Percentiles rank a stretch among this genome's conserved stretches.
Conservation (phyloP, 1,140 invertebrate genomes). For the Magallana angulata region DNA sequence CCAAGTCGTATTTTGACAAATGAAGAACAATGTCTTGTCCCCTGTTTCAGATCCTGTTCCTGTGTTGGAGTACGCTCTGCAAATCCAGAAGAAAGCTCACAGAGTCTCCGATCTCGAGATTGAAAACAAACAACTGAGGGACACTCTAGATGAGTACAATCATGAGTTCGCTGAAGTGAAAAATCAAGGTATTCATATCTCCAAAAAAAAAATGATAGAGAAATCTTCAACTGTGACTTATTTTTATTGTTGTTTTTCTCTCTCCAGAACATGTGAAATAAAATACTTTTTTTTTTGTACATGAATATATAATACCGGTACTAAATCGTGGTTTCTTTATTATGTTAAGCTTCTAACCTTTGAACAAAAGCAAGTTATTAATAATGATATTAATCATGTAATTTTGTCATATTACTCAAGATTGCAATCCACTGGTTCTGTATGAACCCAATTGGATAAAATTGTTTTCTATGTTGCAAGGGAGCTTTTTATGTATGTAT, state of each 20-base stretch:
- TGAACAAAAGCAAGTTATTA: constrained; percentile 21
- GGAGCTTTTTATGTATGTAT: neutral
- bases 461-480: neutral
- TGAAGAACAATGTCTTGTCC: neutral
- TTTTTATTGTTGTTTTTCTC: no score
- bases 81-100: constrained; percentile 80
- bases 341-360: constrained; percentile 15
- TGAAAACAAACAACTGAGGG: constrained; percentile 82
- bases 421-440: neutral
- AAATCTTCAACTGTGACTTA: no score
- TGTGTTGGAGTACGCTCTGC: constrained; percentile 80
- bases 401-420: constrained; percentile 1
- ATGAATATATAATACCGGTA: neutral
- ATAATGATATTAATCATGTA: neutral
- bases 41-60: constrained; percentile 79
- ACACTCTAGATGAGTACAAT: constrained; percentile 82
- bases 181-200: constrained; percentile 79
- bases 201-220: no score
- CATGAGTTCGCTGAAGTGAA: constrained; percentile 82
- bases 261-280: no score
- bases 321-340: neutral
- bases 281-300: no score
- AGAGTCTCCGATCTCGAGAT: constrained; percentile 81
- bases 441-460: neutral
- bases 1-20: no score